Percentiles rank a stretch among this genome's conserved stretches.
Conservation (phyloP, 2,113 vertebrate genomes). For the Semnopithecus entellus region DNA sequence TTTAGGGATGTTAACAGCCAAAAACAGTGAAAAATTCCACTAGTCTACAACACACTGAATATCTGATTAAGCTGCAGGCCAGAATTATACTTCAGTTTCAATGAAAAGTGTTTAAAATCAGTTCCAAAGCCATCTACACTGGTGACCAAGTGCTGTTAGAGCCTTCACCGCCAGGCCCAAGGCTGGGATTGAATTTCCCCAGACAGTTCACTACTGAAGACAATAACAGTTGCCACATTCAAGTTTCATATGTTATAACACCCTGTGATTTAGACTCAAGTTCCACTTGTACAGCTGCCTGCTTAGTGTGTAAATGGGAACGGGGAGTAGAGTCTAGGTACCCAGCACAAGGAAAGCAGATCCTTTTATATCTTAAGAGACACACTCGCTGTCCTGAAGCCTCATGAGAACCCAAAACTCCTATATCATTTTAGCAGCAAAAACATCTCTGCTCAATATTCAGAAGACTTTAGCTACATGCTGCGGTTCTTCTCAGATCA, state of each 20-base stretch:
- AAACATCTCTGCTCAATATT: not conserved
- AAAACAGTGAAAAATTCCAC: conserved; percentile 61
- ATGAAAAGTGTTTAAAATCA: conserved; percentile 38
- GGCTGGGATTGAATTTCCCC: conserved; percentile 71
- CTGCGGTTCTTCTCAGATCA: not conserved
- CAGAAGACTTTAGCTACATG: not conserved
- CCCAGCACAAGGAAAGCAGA: not conserved
- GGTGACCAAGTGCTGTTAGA: conserved; percentile 11
- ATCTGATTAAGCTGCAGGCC: conserved; percentile 41
- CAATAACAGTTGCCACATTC: conserved; percentile 73
- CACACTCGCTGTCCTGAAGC: not conserved
- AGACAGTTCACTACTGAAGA: conserved; percentile 54
- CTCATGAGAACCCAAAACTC: not conserved
- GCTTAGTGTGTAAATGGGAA: conserved; percentile 31
- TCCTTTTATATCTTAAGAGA: conserved; percentile 36
- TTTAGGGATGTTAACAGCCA: conserved; percentile 34
- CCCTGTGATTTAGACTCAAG: conserved; percentile 72
- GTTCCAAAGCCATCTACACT: not conserved
- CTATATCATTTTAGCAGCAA: not conserved
- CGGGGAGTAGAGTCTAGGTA: not conserved
- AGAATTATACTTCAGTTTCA: conserved; percentile 14
- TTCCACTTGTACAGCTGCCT: conserved; percentile 72
- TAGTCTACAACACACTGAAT: not conserved
- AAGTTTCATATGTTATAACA: conserved; percentile 68
- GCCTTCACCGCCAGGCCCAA: not conserved